Conservation (phyloP, 2,888 invertebrate genomes). For the Andrena marginata region DNA sequence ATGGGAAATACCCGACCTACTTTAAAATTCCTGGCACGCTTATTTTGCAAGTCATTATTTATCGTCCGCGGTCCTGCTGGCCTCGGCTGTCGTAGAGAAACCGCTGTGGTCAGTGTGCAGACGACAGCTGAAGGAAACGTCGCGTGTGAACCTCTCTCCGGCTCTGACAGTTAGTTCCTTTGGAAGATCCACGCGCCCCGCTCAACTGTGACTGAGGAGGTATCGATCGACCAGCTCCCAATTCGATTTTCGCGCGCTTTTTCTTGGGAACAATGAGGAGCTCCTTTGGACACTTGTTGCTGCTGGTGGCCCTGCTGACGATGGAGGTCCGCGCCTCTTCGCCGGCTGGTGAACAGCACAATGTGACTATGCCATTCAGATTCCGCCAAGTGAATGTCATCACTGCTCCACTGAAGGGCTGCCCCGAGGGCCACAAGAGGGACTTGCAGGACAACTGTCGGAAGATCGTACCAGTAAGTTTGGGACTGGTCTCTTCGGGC, state of each 20-base stretch:
- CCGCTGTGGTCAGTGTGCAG: background rate
- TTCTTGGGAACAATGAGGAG: slow-evolving; percentile 2
- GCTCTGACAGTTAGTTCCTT: background rate
- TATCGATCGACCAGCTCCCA: background rate
- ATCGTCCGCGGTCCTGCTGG: background rate
- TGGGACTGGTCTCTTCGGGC: too few species aligned
- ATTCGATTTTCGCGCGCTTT: background rate
- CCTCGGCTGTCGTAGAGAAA: background rate
- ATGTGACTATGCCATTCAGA: background rate
- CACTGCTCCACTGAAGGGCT: background rate
- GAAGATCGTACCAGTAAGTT: background rate
- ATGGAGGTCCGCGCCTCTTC: background rate
- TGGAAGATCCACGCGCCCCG: background rate
- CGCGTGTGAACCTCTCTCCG: background rate
- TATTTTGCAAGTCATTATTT: background rate
- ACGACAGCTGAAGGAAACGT: background rate
- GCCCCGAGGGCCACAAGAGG: background rate
- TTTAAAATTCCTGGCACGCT: background rate
- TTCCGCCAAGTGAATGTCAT: background rate
- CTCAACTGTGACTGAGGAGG: background rate
- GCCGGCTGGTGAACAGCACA: background rate
- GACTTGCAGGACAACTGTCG: background rate
- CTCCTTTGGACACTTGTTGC: slow-evolving; percentile 45
- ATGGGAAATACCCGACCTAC: background rate
- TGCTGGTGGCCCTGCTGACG: slow-evolving; percentile 16